Conservation (phyloP, 2,797 vertebrate species). For the Lerista edwardsae region DNA sequence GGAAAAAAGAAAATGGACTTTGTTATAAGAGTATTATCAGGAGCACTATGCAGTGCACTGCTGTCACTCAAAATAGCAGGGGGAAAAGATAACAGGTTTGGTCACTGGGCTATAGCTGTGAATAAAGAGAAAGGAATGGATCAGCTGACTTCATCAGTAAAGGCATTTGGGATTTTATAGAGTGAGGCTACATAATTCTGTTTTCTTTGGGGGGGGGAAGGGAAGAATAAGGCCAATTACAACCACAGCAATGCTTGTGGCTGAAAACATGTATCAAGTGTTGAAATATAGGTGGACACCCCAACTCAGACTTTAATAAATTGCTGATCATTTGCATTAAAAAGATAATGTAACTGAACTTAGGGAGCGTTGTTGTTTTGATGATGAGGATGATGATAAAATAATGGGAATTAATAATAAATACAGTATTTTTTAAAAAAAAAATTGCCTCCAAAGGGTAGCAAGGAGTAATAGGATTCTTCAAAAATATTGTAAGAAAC, state of each 20-base stretch:
- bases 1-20: background rate
- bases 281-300: slow-evolving; percentile 35
- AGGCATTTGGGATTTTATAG: slow-evolving; percentile 1
- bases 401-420: too few relatives aligned
- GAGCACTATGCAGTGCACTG: background rate
- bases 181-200: background rate
- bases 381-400: too few relatives aligned
- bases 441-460: too few relatives aligned
- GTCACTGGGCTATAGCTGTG: background rate
- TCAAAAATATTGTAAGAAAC: too few relatives aligned
- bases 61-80: slow-evolving; percentile 14
- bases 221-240: background rate
- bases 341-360: slow-evolving; percentile 31
- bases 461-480: too few relatives aligned
- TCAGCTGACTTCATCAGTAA: background rate
- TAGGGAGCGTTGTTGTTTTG: too few relatives aligned
- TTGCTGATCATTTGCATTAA: background rate
- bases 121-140: slow-evolving; percentile 10
- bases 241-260: slow-evolving; percentile 3
- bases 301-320: slow-evolving; percentile 8
- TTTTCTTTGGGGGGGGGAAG: background rate
- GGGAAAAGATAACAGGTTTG: slow-evolving; percentile 12
- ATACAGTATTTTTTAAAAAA: too few relatives aligned
- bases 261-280: background rate
- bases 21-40: background rate